Evolutionary conservation across 37 sponge, comb jelly and placozoan species (phyloP).

Genomic region (Theonella swinhoei): DNA sequence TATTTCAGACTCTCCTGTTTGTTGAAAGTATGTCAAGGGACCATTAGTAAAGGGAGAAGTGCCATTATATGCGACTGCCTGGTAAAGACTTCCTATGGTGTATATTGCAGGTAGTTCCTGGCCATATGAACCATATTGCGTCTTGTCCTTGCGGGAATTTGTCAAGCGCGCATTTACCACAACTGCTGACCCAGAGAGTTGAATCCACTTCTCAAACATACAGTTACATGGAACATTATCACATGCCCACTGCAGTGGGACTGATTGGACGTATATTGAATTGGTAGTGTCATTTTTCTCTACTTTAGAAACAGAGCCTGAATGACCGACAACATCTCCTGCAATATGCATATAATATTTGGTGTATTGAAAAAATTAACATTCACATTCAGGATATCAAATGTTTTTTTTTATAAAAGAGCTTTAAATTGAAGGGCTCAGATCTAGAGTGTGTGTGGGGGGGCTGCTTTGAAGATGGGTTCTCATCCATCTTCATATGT

Average conservation of each 20-base stretch:
- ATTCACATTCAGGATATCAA: too few relatives aligned
- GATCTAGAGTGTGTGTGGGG: too few relatives aligned
- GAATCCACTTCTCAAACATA: constrained; percentile 32
- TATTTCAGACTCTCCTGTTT: neutral
- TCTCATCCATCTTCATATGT: too few relatives aligned
- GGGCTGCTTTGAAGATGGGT: too few relatives aligned
- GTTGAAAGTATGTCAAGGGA: neutral
- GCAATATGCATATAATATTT: too few relatives aligned
- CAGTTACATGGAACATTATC: constrained; percentile 39
- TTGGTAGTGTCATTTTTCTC: neutral
- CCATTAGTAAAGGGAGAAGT: constrained; percentile 14
- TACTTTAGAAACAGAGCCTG: neutral
- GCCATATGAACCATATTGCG: constrained; percentile 5
- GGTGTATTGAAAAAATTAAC: too few relatives aligned
- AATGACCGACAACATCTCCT: constrained; percentile 13
- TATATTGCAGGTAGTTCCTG: constrained; percentile 48
- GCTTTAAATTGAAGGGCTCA: too few relatives aligned
- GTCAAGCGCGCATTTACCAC: constrained; percentile 2
- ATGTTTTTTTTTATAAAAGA: too few relatives aligned
- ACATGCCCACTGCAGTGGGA: constrained; percentile 49
- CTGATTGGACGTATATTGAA: constrained; percentile 15
- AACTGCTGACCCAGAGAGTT: neutral
- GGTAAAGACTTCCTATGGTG: constrained; percentile 16
- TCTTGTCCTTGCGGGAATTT: constrained; percentile 25
- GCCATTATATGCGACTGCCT: constrained; percentile 26